These are phyloP conservation scores for Eupelmus urozonus DNA, from an alignment of 2,888 invertebrate genomes.

Conservation along the genomic window DNA sequence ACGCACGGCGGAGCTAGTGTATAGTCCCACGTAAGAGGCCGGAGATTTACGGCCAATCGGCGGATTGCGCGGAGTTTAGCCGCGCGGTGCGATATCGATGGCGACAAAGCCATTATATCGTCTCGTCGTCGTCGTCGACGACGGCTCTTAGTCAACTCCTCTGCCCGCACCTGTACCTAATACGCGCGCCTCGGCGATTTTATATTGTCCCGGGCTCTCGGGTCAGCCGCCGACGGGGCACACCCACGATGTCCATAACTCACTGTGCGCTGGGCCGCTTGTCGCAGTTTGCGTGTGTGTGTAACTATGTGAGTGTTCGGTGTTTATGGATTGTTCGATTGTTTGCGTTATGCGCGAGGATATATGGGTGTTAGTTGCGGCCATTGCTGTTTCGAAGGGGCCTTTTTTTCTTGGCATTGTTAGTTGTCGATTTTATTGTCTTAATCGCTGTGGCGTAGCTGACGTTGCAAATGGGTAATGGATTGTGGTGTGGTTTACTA, in stretches of 20 bases:
- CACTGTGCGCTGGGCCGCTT: conserved; percentile 59
- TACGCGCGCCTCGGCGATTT: conserved; percentile 46
- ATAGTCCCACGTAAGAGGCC: too few relatives aligned
- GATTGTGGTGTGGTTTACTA: too few relatives aligned
- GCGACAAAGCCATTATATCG: conserved; percentile 65
- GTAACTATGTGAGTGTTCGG: background rate
- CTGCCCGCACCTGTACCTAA: conserved; percentile 28
- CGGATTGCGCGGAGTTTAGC: conserved; percentile 66
- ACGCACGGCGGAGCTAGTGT: background rate
- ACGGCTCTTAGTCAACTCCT: conserved; percentile 42
- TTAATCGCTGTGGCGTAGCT: too few relatives aligned
- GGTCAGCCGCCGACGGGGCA: conserved; percentile 54
- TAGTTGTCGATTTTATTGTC: too few relatives aligned
- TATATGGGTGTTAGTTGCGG: background rate
- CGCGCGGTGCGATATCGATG: conserved; percentile 55
- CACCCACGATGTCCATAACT: conserved; percentile 70
- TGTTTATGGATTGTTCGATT: background rate
- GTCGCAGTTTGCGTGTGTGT: background rate
- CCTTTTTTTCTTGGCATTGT: too few relatives aligned
- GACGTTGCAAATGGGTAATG: too few relatives aligned
- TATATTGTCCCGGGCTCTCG: conserved; percentile 53
- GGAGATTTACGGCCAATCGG: conserved; percentile 73
- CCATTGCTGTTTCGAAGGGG: background rate
- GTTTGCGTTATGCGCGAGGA: background rate
- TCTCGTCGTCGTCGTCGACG: conserved; percentile 38